Conservation (phyloP, 2,888 invertebrate species). For the Athetis lepigone region DNA sequence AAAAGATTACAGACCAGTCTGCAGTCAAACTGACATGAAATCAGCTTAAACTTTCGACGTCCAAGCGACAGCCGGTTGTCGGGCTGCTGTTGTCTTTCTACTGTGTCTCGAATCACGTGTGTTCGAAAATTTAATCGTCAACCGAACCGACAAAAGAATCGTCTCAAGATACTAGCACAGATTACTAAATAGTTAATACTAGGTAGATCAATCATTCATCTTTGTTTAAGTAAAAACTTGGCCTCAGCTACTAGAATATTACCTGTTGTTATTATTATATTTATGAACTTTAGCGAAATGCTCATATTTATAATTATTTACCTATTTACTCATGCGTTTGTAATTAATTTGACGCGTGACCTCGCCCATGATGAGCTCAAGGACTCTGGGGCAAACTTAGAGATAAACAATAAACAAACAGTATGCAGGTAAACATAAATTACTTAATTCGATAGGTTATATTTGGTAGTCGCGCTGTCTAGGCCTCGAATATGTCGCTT, state of each 20-base stretch:
- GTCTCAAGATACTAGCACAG: too few relatives aligned
- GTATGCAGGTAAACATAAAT: not conserved
- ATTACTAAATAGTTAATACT: too few relatives aligned
- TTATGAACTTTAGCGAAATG: not conserved
- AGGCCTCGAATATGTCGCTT: not conserved
- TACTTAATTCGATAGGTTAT: not conserved
- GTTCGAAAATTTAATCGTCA: too few relatives aligned
- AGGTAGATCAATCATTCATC: slow-evolving; percentile 3
- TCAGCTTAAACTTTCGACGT: too few relatives aligned
- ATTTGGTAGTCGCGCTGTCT: not conserved
- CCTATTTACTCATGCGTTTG: slow-evolving; percentile 12
- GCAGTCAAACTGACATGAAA: too few relatives aligned
- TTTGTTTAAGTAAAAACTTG: not conserved
- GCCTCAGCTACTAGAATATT: too few relatives aligned
- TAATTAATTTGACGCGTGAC: slow-evolving; percentile 19
- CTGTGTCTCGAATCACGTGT: too few relatives aligned
- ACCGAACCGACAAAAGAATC: too few relatives aligned
- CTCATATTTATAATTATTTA: slow-evolving; percentile 15
- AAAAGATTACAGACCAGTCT: too few relatives aligned
- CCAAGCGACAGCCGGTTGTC: too few relatives aligned
- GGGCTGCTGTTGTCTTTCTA: too few relatives aligned
- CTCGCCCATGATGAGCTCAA: not conserved
- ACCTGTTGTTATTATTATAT: not conserved
- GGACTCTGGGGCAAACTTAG: slow-evolving; percentile 7
- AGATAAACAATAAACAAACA: slow-evolving; percentile 18